These are phyloP conservation scores for Ormyrus rosae DNA, from an alignment of 2,888 invertebrate genomes.

Conservation along the genomic window DNA sequence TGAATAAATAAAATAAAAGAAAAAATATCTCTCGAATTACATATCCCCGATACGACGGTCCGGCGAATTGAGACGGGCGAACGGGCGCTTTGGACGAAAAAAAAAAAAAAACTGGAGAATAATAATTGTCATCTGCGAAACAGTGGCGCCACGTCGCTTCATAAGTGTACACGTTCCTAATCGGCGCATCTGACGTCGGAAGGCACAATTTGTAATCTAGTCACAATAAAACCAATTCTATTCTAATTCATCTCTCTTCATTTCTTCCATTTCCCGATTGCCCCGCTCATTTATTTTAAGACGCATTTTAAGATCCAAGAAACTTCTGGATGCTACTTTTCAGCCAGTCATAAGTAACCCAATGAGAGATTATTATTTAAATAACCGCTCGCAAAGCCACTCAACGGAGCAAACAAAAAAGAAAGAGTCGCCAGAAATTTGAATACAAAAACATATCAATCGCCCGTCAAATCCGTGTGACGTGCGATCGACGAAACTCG, in stretches of 20 bases:
- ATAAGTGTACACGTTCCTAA: slow-evolving; percentile 73
- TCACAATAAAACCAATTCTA: slow-evolving; percentile 76
- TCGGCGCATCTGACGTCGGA: slow-evolving; percentile 71
- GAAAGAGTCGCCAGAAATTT: too few relatives aligned
- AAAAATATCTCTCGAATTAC: slow-evolving; percentile 68
- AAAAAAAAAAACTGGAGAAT: slow-evolving; percentile 11
- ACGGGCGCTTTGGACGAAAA: slow-evolving; percentile 30
- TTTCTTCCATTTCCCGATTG: not conserved
- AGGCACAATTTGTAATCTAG: slow-evolving; percentile 76
- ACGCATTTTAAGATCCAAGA: too few relatives aligned
- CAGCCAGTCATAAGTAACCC: too few relatives aligned
- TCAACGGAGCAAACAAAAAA: too few relatives aligned
- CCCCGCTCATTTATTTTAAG: too few relatives aligned
- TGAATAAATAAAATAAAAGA: slow-evolving; percentile 15
- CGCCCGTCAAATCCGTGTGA: too few relatives aligned
- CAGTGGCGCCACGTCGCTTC: slow-evolving; percentile 61
- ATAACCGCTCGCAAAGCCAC: too few relatives aligned
- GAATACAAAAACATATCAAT: too few relatives aligned
- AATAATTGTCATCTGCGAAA: slow-evolving; percentile 52
- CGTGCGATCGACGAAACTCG: too few relatives aligned
- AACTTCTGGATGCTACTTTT: too few relatives aligned
- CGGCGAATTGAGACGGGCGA: slow-evolving; percentile 52
- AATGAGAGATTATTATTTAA: too few relatives aligned
- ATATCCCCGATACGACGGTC: slow-evolving; percentile 66
- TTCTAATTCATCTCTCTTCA: slow-evolving; percentile 64